Evolutionary conservation across 2,797 vertebrate genomes (phyloP), one percentile per base, ranked within the genome.

Genomic region (Clamator glandarius): DNA sequence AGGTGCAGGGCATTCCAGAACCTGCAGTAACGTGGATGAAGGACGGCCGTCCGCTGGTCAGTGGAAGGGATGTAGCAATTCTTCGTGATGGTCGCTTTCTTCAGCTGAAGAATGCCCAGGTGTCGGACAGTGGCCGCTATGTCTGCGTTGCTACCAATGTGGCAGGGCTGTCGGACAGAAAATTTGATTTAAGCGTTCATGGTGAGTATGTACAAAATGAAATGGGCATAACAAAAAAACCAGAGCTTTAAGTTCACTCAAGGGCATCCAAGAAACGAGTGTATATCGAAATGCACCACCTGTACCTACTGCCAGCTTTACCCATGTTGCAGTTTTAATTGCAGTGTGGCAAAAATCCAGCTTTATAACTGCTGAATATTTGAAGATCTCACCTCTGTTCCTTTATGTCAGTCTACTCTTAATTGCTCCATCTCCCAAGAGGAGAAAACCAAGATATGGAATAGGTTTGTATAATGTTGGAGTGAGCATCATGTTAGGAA

Each of bases 51-150:
- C 98, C 98, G 0, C 90, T 99, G 91, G 84, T 83, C 11, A 92
- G 94, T 11, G 97, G 96, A 33, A 96, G 92, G 8, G 98, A 97
- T 6, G 62, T 97, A 8, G 97, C 79, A 10, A 95, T 99, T 84
- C 95, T 98, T 76, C 98, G 96, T 0, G 98, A 98, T 11, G 99
- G 99, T 8, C 97, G 67, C 25, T 78, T 98, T 39, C 96, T 99
- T 88, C 98, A 97, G 64, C 97, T 99, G 92, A 98, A 97, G 92
- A 98, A 97, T 0, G 92, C 97, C 42, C 98, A 97, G 24, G 96
- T 99, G 83, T 98, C 98, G 2, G 98, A 99, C 97, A 99, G 98
- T 0, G 99, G 99, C 21, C 98, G 98, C 82, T 99, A 99, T 79
- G 97, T 98, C 62, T 99, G 99, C 33, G 97, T 99, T 11, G 99